Conservation (phyloP, 1,140 invertebrate species). For the Drosophila ananassae region DNA sequence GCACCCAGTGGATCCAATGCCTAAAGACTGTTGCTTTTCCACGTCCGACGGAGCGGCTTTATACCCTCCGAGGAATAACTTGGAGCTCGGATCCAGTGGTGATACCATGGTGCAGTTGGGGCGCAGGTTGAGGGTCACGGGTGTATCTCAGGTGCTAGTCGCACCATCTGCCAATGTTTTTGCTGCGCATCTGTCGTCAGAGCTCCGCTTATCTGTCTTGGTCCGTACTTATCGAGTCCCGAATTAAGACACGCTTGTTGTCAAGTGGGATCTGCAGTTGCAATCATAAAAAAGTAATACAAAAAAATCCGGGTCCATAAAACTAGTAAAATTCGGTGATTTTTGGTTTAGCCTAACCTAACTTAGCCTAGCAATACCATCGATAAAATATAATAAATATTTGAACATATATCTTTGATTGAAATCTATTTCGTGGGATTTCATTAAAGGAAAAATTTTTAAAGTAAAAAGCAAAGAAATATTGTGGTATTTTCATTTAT, state of each 20-base stretch:
- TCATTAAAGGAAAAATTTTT: too few relatives aligned
- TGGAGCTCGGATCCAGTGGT: background rate
- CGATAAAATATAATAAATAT: too few relatives aligned
- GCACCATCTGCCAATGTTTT: constrained; percentile 33
- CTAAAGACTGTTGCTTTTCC: constrained; percentile 77
- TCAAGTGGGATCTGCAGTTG: constrained; percentile 41
- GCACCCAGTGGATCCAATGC: constrained; percentile 63
- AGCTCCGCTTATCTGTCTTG: constrained; percentile 33
- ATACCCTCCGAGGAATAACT: constrained; percentile 1
- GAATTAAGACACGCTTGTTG: constrained; percentile 23
- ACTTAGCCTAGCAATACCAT: too few relatives aligned
- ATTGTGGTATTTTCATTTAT: constrained; percentile 52
- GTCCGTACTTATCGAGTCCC: constrained; percentile 12
- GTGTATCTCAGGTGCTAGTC: constrained; percentile 43
- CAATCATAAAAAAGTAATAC: constrained; percentile 10
- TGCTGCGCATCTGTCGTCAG: constrained; percentile 30
- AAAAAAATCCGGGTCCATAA: constrained; percentile 28
- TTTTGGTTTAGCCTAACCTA: too few relatives aligned
- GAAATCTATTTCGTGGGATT: too few relatives aligned
- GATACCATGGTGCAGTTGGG: constrained; percentile 3
- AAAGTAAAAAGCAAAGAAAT: background rate
- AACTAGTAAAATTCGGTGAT: too few relatives aligned
- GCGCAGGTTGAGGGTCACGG: constrained; percentile 11
- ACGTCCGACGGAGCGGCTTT: background rate
- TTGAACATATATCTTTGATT: too few relatives aligned